Base-by-base conservation (phyloP, 35 echinoderm and acorn worm species). In the Ophioderma brevispina region DNA sequence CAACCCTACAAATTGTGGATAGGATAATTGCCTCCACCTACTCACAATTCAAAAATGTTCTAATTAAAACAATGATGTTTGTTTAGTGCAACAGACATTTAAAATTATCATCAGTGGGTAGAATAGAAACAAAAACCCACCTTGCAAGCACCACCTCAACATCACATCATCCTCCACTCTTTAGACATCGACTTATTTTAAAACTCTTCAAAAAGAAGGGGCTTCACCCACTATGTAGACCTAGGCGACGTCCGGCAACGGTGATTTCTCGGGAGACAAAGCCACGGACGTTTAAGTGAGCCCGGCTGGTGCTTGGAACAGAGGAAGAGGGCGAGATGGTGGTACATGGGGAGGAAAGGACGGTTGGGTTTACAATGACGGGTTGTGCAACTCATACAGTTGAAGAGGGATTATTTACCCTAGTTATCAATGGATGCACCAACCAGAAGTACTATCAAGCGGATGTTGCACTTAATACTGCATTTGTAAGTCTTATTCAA, bases 401-500 rank as follows among this genome's bases (percentile, higher is more conserved):
- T 78, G 81, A 91, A 64, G 76, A 41, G 70, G 81, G 80, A 34
- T n/a, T n/a, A n/a, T n/a, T n/a, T n/a, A n/a, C n/a, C 80, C 78
- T 59, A 39, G 35, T 37, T 64, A 63, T 37, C 90, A 96, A 75
- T 97, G 95, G 95, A 97, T 94, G 92, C 95, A 97, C 42, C 63
- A 59, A 50, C 92, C 95, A 1, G 95, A 97, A 23, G 89, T 75
- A 30, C 38, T 97, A 5, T 89, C 94, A 13, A 97, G 91, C 28
- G 92, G 92, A n/a, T 97, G 88, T 80, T 97, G 95, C 64, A 94
- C 94, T 82, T 98, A n/a, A 94, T 38, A 92, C 92, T n/a, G 94
- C 96, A 41, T 94, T 89, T 80, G 96, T 98, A 84, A 95, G 96
- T 83, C 81, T 8, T 52, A 11, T 52, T 11, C 21, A 52, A 52